These are phyloP conservation scores for Cygnus atratus DNA, from an alignment of 2,113 vertebrate species.

Conservation along the genomic window DNA sequence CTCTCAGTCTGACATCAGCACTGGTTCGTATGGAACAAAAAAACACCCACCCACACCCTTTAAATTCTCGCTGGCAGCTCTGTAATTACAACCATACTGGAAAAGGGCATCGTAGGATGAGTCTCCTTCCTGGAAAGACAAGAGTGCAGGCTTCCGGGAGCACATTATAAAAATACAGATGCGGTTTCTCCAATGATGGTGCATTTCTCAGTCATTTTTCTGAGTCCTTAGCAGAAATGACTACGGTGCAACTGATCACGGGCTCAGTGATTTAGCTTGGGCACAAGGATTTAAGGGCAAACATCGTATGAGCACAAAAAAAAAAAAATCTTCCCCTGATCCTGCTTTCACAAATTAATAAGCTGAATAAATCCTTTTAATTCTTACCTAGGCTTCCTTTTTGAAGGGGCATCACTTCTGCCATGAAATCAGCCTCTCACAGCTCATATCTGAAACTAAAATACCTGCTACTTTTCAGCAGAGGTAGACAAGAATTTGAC, in stretches of 20 bases:
- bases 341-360: background rate
- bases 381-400: background rate
- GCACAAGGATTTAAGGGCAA: background rate
- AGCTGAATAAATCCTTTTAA: background rate
- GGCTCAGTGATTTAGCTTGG: background rate
- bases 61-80: background rate
- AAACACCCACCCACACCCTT: constrained; percentile 11
- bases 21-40: background rate
- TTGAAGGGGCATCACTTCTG: background rate
- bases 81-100: background rate
- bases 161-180: constrained; percentile 32
- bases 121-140: constrained; percentile 54
- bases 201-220: background rate
- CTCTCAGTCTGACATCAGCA: background rate
- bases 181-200: constrained; percentile 16
- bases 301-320: background rate
- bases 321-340: background rate
- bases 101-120: constrained; percentile 40
- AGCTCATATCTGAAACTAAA: background rate
- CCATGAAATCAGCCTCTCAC: background rate
- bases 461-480: background rate
- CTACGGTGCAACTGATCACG: background rate
- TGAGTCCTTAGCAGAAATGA: constrained; percentile 6
- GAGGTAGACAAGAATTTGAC: background rate
- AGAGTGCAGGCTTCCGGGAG: background rate